Percentiles rank a stretch among this genome's conserved stretches.
Conservation (phyloP, 2,888 invertebrate species). For the Cylindroiulus punctatus region DNA sequence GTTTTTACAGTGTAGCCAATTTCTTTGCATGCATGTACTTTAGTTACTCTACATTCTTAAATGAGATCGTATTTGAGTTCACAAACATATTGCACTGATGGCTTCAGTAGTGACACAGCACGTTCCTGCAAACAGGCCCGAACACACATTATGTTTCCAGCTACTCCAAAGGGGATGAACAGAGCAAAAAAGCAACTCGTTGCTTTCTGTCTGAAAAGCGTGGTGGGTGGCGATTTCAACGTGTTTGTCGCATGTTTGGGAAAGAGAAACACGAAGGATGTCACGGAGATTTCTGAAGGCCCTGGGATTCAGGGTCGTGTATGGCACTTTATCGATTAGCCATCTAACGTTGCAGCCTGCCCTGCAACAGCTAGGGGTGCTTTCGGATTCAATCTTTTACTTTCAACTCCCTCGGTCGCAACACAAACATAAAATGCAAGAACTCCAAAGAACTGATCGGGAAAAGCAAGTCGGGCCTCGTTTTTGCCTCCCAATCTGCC, state of each 20-base stretch:
- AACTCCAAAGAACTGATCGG: background rate
- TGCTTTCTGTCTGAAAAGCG: background rate
- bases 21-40: too few relatives aligned
- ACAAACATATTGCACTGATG: too few relatives aligned
- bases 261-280: background rate
- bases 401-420: background rate
- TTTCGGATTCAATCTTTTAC: constrained; percentile 29
- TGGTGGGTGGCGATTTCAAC: background rate
- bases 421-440: background rate
- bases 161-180: too few relatives aligned
- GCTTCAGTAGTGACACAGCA: too few relatives aligned
- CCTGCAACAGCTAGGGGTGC: background rate
- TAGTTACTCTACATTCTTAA: too few relatives aligned
- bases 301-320: background rate
- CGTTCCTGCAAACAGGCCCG: too few relatives aligned
- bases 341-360: background rate
- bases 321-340: background rate
- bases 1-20: too few relatives aligned
- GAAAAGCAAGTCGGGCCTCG: background rate
- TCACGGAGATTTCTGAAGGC: background rate
- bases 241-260: background rate
- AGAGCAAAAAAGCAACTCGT: constrained; percentile 14
- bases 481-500: background rate
- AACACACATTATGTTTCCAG: too few relatives aligned
- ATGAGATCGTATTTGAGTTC: too few relatives aligned